Evolutionary conservation across 2,888 invertebrate species (phyloP), one percentile per base, ranked within the genome.

Genomic region (Oscheius sp.): DNA sequence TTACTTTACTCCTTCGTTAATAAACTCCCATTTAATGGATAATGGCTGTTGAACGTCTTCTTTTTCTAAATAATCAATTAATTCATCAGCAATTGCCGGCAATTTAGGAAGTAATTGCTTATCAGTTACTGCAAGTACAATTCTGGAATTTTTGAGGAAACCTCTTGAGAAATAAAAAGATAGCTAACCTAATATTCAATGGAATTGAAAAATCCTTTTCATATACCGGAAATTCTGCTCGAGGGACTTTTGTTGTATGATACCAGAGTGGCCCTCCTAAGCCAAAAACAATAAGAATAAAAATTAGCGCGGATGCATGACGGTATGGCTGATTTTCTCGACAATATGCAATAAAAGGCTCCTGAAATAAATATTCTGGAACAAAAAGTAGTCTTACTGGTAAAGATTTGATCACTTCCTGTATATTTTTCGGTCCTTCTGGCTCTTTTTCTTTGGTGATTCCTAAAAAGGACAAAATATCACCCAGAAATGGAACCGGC

Each of bases 201-300:
- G 45, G 42, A 20, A 77, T 64, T 4, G 63, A 39, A 27, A 68
- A 57, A 57, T 73, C 70, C 25, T 70, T 15, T 8, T 61, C 10
- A 33, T 72, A 70, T 0, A 63, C 69, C 27, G 69, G 63, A 33
- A 77, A 77, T 1, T 52, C 50, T 4, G 70, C 74, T 34, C 75
- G 65, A 39, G 73, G 69, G 1, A 70, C 53, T 0, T 72, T 69
- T 5, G 84, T 84, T 15, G 84, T 84, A 39, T 67, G 46, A 37
- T 70, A 74, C 84, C 83, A 84, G 48, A 83, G 64, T 4, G 82
- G 81, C 0, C 75, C 34, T 3, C 81, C 81, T 37, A 83, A 46
- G 23, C 72, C 25, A 46, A 82, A 55, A 1, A 84, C 65, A 37
- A 78, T 69, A 25, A 78, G 48, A 20, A 80, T 57, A 57, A 79